phyloP scores from a whole-genome alignment of 2,113 vertebrate genomes.

The Orycteropus afer region DNA sequence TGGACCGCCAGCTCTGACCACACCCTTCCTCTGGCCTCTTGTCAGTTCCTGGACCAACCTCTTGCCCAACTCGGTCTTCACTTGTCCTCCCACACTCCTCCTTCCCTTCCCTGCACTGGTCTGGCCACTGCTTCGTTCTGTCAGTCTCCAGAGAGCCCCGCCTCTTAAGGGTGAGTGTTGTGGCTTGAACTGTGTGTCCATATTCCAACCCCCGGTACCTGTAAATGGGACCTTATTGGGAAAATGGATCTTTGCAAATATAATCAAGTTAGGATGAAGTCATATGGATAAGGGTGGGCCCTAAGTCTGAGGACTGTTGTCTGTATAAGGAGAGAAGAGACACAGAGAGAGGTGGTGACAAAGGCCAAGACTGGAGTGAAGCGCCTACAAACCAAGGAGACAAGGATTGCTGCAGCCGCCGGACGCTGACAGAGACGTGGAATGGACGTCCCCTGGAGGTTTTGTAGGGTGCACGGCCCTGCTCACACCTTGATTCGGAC shows the following conservation, averaged over 20 bases:
- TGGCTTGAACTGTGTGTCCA: background rate
- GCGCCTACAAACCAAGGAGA: no score
- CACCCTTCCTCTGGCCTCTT: background rate
- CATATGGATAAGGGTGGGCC: no score
- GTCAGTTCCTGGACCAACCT: background rate
- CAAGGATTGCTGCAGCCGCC: no score
- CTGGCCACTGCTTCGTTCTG: background rate
- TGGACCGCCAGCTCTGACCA: rapidly evolving
- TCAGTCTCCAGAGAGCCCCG: background rate
- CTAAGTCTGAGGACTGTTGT: background rate
- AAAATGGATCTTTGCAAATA: background rate
- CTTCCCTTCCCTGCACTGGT: no score
- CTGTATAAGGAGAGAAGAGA: background rate
- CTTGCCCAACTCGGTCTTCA: background rate
- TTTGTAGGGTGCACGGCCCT: background rate
- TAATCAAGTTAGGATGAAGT: background rate
- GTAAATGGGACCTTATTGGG: background rate
- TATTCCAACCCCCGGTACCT: no score
- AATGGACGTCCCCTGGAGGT: no score
- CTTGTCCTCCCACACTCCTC: no score
- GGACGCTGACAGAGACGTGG: no score
- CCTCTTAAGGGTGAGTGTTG: background rate
- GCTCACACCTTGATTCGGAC: no score
- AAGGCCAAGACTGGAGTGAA: no score
- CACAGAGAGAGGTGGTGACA: background rate